Base-by-base conservation (phyloP, 2,888 invertebrate species). In the Eupithecia insigniata region DNA sequence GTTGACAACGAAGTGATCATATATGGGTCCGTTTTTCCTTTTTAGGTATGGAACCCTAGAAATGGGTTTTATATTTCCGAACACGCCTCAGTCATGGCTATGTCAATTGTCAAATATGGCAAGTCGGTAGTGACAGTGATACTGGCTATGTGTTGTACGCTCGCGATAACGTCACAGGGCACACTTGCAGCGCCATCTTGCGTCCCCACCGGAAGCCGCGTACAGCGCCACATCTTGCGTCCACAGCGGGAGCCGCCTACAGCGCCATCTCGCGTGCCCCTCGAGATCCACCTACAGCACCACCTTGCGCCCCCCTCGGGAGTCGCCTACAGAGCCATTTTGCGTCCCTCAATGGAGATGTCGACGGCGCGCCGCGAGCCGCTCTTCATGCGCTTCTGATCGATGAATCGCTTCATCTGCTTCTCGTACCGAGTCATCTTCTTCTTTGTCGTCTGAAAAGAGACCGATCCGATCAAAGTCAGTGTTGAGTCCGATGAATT, bases 271-370 rank as follows among this genome's bases (percentile, higher is more conserved):
- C 1, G 18, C 18, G 43, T 18, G 1, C 43, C 18, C 18, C 6
- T 43, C 43, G 43, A 18, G 18, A 18, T 18, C 18, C 18, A 7
- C 43, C n/a, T 43, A n/a, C 5, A 46, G 46, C 10, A 16, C 32
- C 46, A 46, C n/a, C 46, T 12, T 10, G 26, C 16, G 34, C 30
- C 28, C 10, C 12, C 0, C 1, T 18, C 14, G 1, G 22, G 8
- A 69, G 51, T 22, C 55, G 18, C 36, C 79, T 96, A 99, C 76
- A 99, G 96, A 81, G 98, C 96, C 99, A 99, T 99, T 94, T 98
- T 98, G 84, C 99, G 95, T 32, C 99, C 99, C 93, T 99, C 99
- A 81, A 99, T 98, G 75, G 99, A 99, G 89, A 99, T 99, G 82
- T 97, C 97, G 69, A 99, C 98, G 74, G 99, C 99, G 83, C 98